Evolutionary conservation across 2,797 vertebrate genomes (phyloP).

Genomic region (Meriones psammophilus): DNA sequence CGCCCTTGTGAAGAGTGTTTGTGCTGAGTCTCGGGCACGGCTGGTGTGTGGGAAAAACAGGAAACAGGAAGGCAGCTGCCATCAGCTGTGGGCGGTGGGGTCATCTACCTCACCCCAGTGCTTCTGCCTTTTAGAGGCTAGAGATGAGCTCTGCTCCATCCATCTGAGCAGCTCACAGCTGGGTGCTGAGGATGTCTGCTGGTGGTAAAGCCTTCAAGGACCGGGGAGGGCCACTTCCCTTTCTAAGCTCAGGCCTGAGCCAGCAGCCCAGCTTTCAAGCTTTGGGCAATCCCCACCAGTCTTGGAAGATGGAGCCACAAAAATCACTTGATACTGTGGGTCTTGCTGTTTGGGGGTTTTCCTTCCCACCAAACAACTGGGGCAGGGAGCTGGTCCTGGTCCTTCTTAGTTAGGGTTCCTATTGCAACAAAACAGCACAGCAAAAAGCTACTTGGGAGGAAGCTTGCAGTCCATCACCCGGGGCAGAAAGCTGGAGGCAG

Average conservation of each 20-base stretch:
- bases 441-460: not conserved
- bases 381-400: not conserved
- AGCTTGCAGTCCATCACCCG: not conserved
- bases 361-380: not conserved
- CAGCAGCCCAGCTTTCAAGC: too few relatives aligned
- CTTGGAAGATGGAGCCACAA: not conserved
- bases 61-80: constrained; percentile 46
- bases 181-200: not conserved
- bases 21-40: constrained; percentile 5
- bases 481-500: not conserved
- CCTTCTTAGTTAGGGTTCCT: not conserved
- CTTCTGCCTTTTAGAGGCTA: not conserved
- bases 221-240: not conserved
- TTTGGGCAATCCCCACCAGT: not conserved
- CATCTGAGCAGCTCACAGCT: not conserved
- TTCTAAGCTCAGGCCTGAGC: not conserved
- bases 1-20: not conserved
- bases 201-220: not conserved
- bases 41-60: constrained; percentile 31
- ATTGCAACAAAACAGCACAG: too few relatives aligned
- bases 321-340: not conserved
- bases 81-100: not conserved
- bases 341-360: not conserved
- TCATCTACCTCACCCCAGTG: not conserved
- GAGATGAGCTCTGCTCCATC: too few relatives aligned